Conservation (phyloP, 2,113 vertebrate species). For the Proterorhinus semilunaris region DNA sequence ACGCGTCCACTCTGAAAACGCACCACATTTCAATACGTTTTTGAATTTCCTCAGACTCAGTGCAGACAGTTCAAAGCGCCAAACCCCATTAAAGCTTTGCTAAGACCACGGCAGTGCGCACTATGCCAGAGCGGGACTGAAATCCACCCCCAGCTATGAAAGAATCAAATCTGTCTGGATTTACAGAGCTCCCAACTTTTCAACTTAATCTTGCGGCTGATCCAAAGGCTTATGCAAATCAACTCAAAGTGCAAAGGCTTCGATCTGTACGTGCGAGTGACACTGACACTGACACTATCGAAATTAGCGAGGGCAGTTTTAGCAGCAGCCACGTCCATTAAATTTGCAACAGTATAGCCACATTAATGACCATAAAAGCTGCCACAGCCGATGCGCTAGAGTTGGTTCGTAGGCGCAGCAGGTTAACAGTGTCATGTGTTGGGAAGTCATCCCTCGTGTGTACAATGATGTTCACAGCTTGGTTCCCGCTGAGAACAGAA, state of each 20-base stretch:
- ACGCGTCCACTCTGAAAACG: neutral
- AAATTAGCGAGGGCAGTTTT: neutral
- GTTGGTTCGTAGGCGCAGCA: neutral
- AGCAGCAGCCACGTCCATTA: neutral
- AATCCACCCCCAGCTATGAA: constrained; percentile 23
- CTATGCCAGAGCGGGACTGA: constrained; percentile 28
- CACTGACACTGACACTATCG: neutral
- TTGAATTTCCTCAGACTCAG: neutral
- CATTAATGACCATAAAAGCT: no score
- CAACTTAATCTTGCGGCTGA: constrained; percentile 20
- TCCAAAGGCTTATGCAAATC: constrained; percentile 13
- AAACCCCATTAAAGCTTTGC: constrained; percentile 1
- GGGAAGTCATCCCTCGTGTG: neutral
- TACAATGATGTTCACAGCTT: constrained; percentile 4
- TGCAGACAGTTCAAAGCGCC: constrained; percentile 32
- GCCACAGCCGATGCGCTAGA: no score
- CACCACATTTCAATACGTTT: neutral
- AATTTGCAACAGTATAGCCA: no score
- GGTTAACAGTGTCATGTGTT: neutral
- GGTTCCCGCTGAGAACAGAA: constrained; percentile 17
- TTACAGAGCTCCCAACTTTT: constrained; percentile 45
- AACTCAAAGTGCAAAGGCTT: neutral
- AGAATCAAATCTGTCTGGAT: constrained; percentile 51
- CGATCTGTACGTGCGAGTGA: neutral
- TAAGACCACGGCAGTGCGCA: constrained; percentile 20